Conservation (phyloP, 2,888 invertebrate species). For the Aplocera efformata region DNA sequence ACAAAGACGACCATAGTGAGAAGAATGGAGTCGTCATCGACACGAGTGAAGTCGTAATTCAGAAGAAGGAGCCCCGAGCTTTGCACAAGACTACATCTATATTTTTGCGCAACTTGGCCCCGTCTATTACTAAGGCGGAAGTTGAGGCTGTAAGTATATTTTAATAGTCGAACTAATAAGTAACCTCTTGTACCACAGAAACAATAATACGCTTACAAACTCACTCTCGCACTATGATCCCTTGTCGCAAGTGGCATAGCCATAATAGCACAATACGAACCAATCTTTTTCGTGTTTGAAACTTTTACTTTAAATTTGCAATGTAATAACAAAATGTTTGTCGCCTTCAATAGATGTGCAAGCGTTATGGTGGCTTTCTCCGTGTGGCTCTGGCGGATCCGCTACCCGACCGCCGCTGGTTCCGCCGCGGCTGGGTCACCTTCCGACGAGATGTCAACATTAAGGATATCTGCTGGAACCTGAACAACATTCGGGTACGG, state of each 20-base stretch:
- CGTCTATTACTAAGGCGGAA: conserved; percentile 97
- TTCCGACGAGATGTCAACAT: conserved; percentile 98
- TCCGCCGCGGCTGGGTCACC: conserved; percentile 98
- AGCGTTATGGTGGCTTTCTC: conserved; percentile 94
- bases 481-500: conserved; percentile 95
- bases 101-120: conserved; percentile 96
- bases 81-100: conserved; percentile 98
- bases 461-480: conserved; percentile 99
- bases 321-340: not conserved
- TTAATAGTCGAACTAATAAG: not conserved
- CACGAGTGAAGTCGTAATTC: conserved; percentile 70
- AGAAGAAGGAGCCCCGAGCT: conserved; percentile 82
- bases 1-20: conserved; percentile 52
- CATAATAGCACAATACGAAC: no score
- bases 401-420: conserved; percentile 96
- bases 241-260: no score
- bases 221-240: no score
- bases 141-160: conserved; percentile 90
- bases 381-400: conserved; percentile 98
- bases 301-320: no score
- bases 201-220: no score
- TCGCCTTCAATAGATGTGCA: conserved; percentile 84
- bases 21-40: conserved; percentile 69
- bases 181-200: not conserved
- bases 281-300: no score